phyloP scores from a whole-genome alignment of 2,888 invertebrate genomes.

The Ametastegia equiseti region DNA sequence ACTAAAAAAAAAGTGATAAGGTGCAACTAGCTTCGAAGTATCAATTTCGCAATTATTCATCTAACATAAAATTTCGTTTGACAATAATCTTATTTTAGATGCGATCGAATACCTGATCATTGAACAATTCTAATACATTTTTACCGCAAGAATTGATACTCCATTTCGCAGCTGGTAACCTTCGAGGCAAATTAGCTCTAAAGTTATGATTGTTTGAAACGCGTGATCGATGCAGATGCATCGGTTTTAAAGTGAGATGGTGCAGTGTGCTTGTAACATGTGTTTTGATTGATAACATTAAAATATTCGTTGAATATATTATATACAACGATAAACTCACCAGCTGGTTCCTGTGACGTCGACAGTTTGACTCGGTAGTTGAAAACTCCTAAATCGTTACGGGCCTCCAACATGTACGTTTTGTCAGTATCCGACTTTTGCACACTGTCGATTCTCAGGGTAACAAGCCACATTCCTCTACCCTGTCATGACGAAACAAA shows the following conservation, averaged over 20 bases:
- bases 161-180: not conserved
- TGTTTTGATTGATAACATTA: slow-evolving; percentile 44
- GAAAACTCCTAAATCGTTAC: slow-evolving; percentile 83
- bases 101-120: not conserved
- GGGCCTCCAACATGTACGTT: slow-evolving; percentile 82
- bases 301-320: slow-evolving; percentile 50
- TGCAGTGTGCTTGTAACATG: slow-evolving; percentile 46
- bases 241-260: slow-evolving; percentile 29
- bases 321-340: slow-evolving; percentile 70
- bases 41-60: not conserved
- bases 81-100: not conserved
- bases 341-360: slow-evolving; percentile 80
- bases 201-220: not conserved
- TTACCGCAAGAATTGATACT: not conserved
- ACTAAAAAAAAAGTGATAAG: slow-evolving; percentile 10
- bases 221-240: slow-evolving; percentile 29
- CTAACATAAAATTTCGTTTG: not conserved
- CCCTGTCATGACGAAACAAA: slow-evolving; percentile 76
- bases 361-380: slow-evolving; percentile 84
- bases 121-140: not conserved
- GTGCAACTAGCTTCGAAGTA: not conserved
- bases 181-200: not conserved
- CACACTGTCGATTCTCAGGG: slow-evolving; percentile 82
- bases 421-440: slow-evolving; percentile 87
- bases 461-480: slow-evolving; percentile 83